These are phyloP conservation scores for Fregetta grallaria DNA, from an alignment of 2,113 vertebrate genomes.

Conservation along the genomic window DNA sequence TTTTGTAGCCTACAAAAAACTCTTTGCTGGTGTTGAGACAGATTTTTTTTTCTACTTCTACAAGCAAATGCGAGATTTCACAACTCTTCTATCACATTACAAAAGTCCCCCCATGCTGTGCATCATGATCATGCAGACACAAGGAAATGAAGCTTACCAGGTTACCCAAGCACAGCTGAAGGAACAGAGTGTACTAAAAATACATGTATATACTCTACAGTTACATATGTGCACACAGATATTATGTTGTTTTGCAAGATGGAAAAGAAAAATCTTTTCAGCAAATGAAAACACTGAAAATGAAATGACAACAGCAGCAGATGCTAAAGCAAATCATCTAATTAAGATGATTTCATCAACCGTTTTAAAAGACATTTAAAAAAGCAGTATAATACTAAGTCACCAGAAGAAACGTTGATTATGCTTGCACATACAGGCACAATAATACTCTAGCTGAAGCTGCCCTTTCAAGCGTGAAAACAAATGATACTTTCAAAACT, in stretches of 20 bases:
- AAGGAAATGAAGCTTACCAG: slow-evolving; percentile 37
- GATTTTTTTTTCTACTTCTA: neutral
- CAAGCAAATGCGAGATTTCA: slow-evolving; percentile 24
- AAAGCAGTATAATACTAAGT: slow-evolving; percentile 17
- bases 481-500: slow-evolving; percentile 23
- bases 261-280: slow-evolving; percentile 8
- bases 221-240: slow-evolving; percentile 16
- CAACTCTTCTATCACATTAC: neutral
- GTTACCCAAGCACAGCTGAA: slow-evolving; percentile 48
- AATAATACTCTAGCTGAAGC: neutral
- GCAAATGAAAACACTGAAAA: slow-evolving; percentile 32
- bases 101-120: neutral
- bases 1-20: neutral
- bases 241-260: neutral
- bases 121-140: neutral
- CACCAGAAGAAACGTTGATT: slow-evolving; percentile 26
- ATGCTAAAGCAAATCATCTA: slow-evolving; percentile 55
- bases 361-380: slow-evolving; percentile 7
- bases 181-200: slow-evolving; percentile 44
- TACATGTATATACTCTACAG: neutral
- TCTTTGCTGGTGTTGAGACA: neutral
- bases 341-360: slow-evolving; percentile 46
- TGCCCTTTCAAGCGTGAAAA: slow-evolving; percentile 34
- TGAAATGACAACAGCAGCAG: slow-evolving; percentile 34
- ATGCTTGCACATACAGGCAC: neutral